These are phyloP conservation scores for Yponomeuta plumbellus DNA, from an alignment of 2,888 invertebrate species.

Conservation along the genomic window DNA sequence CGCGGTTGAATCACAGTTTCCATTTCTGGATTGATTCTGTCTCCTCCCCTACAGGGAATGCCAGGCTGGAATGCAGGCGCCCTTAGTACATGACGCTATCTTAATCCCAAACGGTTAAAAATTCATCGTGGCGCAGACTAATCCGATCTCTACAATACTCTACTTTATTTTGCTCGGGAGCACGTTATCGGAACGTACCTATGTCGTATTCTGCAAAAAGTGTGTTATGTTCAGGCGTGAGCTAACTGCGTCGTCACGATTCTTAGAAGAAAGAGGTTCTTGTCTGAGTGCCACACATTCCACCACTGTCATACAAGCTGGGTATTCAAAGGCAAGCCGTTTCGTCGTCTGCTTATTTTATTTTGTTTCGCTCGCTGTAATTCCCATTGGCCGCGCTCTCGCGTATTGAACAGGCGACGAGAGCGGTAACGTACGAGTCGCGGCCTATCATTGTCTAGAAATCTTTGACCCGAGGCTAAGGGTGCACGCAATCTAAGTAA, in stretches of 20 bases:
- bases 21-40: slow-evolving; percentile 32
- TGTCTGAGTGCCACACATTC: slow-evolving; percentile 1
- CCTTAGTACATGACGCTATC: background rate
- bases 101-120: background rate
- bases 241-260: slow-evolving; percentile 6
- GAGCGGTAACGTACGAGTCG: slow-evolving; percentile 18
- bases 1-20: slow-evolving; percentile 34
- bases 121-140: background rate
- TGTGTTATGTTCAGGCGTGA: slow-evolving; percentile 3
- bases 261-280: slow-evolving; percentile 10
- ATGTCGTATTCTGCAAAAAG: slow-evolving; percentile 1
- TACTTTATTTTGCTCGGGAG: background rate
- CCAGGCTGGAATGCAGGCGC: slow-evolving; percentile 13
- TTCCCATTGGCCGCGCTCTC: background rate
- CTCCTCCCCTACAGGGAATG: slow-evolving; percentile 19
- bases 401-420: slow-evolving; percentile 8
- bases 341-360: slow-evolving; percentile 42
- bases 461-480: slow-evolving; percentile 35
- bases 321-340: slow-evolving; percentile 40
- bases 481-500: slow-evolving; percentile 27
- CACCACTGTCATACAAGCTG: slow-evolving; percentile 43
- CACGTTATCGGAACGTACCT: background rate
- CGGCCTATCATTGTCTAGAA: slow-evolving; percentile 29
- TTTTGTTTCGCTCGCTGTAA: slow-evolving; percentile 25
- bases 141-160: background rate